Evolutionary conservation across 1,140 invertebrate genomes (phyloP).

Genomic region (Oncopeltus fasciatus): DNA sequence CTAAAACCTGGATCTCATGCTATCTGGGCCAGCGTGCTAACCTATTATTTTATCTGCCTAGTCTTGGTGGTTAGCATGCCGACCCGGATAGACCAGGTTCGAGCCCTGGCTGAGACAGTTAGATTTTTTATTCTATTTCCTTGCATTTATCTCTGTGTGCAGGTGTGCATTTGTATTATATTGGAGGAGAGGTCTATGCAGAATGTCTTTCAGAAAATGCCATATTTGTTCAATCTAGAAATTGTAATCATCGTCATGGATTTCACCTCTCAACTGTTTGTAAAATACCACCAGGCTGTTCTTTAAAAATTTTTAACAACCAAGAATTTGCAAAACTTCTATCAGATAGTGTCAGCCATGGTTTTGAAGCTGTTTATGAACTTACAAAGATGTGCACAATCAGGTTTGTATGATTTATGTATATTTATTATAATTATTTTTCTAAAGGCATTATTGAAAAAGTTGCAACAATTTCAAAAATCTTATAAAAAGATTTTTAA

Average conservation of each 20-base stretch:
- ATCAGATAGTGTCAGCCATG: conserved; percentile 83
- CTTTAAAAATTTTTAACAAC: conserved; percentile 76
- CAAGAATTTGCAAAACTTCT: conserved; percentile 87
- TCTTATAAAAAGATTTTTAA: too few species aligned
- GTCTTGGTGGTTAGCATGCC: too few species aligned
- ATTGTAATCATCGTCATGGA: conserved; percentile 90
- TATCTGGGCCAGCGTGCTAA: too few species aligned
- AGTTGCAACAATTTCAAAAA: too few species aligned
- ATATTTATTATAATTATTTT: too few species aligned
- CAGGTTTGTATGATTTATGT: too few species aligned
- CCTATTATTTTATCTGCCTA: too few species aligned
- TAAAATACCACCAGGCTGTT: conserved; percentile 85
- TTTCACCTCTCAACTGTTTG: conserved; percentile 94
- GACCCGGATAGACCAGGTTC: too few species aligned
- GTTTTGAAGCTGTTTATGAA: conserved; percentile 91
- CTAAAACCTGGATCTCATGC: too few species aligned
- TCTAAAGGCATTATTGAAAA: too few species aligned
- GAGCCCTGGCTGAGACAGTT: too few species aligned
- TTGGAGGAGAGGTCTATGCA: conserved; percentile 95
- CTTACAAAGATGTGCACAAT: conserved; percentile 97
- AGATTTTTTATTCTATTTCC: too few species aligned
- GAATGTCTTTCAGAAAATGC: conserved; percentile 89
- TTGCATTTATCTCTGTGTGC: conserved; percentile 22
- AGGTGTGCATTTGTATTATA: conserved; percentile 92
- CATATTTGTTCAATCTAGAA: conserved; percentile 91